Evolutionary conservation across 2,888 invertebrate genomes (phyloP), one percentile per base, ranked within the genome.

Genomic region (Oscheius sp.): DNA sequence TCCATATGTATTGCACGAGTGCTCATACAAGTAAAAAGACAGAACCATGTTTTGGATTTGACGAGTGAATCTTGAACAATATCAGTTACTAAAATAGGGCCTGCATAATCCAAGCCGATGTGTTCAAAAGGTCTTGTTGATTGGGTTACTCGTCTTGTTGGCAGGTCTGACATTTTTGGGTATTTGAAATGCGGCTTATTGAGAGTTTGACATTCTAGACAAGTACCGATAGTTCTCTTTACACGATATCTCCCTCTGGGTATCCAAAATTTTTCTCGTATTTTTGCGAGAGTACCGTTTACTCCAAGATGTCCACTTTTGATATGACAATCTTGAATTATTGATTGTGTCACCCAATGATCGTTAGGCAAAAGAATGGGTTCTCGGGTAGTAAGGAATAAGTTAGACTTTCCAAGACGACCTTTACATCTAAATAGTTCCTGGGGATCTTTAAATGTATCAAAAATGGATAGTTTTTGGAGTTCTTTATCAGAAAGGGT

Each of bases 1-100:
- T 88, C 87, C n/a, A 88, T 70, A 71, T 87, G 86, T 4, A 87
- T 74, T 0, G 83, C 81, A 14, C 86, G 69, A 38, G 86, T 87
- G 0, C 86, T 76, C 0, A 87, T 85, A 78, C 87, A 88, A 0
- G 87, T 87, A 66, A 83, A 85, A 6, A 88, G 38, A 12, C 77
- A 74, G 14, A 87, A 77, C 82, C 44, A 28, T 4, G 70, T 78
- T 56, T 86, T 49, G 4, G 71, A 78, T 54, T 86, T 61, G 24
- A 5, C 20, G 20, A 3, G 22, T 44, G 17, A 8, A 4, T 17
- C 84, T n/a, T 68, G 28, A 17, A 1, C 22, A 0, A 20, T 45
- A 20, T 49, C 44, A 62, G 70, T 80, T 9, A 86, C 65, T 30
- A 61, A 71, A 14, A 87, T 47, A 0, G 87, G 87, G 0, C 87